Evolutionary conservation across 1,140 invertebrate species (phyloP).

Genomic region (Epicauta chinensis): DNA sequence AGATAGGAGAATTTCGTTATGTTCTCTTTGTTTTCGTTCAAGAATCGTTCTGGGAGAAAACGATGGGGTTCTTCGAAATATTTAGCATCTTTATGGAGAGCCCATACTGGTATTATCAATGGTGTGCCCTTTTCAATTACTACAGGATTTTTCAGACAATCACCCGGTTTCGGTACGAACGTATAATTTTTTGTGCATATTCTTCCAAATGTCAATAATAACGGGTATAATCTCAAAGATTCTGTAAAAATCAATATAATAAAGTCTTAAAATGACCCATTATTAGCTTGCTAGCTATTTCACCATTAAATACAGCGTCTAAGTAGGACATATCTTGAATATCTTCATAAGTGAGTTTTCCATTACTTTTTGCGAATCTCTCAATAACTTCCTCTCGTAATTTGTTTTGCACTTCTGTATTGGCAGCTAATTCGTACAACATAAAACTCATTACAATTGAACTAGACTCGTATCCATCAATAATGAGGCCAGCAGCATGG

Average conservation of each 20-base stretch:
- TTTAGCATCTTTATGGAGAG: conserved; percentile 48
- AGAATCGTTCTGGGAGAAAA: conserved; percentile 57
- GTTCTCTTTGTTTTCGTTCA: conserved; percentile 41
- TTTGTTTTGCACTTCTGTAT: no score
- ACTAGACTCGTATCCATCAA: conserved; percentile 61
- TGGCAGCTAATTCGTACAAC: conserved; percentile 43
- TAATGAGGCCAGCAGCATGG: conserved; percentile 52
- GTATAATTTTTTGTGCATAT: conserved; percentile 18
- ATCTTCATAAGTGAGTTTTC: no score
- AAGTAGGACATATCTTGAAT: no score
- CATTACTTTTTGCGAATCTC: no score
- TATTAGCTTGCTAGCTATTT: conserved; percentile 6
- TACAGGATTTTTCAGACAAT: conserved; percentile 25
- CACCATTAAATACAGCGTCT: conserved; percentile 29
- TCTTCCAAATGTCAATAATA: conserved; percentile 37
- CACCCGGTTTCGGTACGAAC: conserved; percentile 26
- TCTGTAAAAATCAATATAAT: conserved; percentile 37
- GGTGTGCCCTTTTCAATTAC: conserved; percentile 44
- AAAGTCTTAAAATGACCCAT: conserved; percentile 38
- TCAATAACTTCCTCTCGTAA: no score
- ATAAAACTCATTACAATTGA: conserved; percentile 50
- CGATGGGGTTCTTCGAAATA: conserved; percentile 49
- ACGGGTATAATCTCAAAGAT: conserved; percentile 44
- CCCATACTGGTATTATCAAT: conserved; percentile 50
- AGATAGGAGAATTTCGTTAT: conserved; percentile 40